Percentiles rank a stretch among this genome's conserved stretches.
phyloP scores from a whole-genome alignment of 2,797 vertebrate genomes.

The Oreochromis mossambicus region DNA sequence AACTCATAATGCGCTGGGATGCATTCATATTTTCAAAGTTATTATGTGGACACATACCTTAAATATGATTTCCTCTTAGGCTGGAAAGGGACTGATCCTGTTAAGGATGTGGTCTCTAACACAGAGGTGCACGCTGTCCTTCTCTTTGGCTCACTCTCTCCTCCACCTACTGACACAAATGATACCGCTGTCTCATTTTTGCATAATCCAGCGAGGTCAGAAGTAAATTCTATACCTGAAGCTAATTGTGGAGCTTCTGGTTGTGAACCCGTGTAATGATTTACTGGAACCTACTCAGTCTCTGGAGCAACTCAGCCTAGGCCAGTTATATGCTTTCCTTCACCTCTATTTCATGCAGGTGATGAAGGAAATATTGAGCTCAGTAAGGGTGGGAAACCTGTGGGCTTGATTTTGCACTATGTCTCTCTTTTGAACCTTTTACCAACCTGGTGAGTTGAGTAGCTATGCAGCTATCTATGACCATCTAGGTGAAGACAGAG shows the following conservation, averaged over 20 bases:
- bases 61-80: neutral
- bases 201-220: neutral
- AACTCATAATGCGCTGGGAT: rapidly evolving
- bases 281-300: neutral
- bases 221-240: neutral
- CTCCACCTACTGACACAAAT: neutral
- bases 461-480: neutral
- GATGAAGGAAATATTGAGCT: neutral
- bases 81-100: neutral
- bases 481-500: neutral
- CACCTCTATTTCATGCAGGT: neutral
- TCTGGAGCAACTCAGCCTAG: neutral
- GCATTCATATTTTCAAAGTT: neutral
- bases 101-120: neutral
- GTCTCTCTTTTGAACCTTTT: neutral
- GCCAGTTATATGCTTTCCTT: neutral
- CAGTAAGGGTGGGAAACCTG: neutral
- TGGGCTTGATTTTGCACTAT: neutral
- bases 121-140: neutral
- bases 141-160: neutral
- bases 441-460: constrained; percentile 5
- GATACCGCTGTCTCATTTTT: neutral
- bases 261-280: neutral
- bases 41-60: neutral
- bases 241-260: neutral